Evolutionary conservation across 2,797 vertebrate genomes (phyloP).

Genomic region (Coranthus polyacanthus): DNA sequence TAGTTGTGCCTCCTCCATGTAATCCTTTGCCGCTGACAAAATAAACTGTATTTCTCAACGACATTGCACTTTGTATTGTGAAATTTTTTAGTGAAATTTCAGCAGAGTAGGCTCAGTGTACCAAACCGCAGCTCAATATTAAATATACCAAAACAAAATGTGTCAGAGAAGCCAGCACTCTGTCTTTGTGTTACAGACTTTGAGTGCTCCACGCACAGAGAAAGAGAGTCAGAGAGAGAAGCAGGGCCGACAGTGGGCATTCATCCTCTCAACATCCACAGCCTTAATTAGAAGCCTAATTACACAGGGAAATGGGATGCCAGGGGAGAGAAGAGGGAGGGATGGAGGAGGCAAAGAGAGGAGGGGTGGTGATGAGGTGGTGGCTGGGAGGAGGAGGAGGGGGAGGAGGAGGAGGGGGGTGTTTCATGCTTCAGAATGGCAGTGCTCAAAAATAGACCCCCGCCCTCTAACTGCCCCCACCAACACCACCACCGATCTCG

Average conservation of each 20-base stretch:
- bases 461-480: constrained; percentile 2
- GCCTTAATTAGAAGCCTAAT: constrained; percentile 80
- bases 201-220: constrained; percentile 26
- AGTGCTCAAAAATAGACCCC: constrained; percentile 77
- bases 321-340: constrained; percentile 56
- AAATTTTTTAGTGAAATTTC: constrained; percentile 8
- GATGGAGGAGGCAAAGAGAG: constrained; percentile 44
- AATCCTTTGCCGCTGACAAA: constrained; percentile 13
- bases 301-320: constrained; percentile 75
- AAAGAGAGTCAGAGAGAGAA: constrained; percentile 26
- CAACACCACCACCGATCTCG: constrained; percentile 33
- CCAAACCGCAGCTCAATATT: constrained; percentile 22
- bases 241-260: constrained; percentile 53
- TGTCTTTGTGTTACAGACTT: constrained; percentile 47
- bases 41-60: neutral
- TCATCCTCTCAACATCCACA: constrained; percentile 72
- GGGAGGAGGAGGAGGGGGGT: constrained; percentile 26
- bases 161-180: constrained; percentile 26
- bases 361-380: constrained; percentile 36
- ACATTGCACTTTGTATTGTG: neutral
- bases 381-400: constrained; percentile 15
- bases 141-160: constrained; percentile 27
- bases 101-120: constrained; percentile 7
- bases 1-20: constrained; percentile 4
- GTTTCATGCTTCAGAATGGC: constrained; percentile 60